Base-by-base conservation (phyloP, 2,888 invertebrate species). In the Acanthosepion pharaonis region DNA sequence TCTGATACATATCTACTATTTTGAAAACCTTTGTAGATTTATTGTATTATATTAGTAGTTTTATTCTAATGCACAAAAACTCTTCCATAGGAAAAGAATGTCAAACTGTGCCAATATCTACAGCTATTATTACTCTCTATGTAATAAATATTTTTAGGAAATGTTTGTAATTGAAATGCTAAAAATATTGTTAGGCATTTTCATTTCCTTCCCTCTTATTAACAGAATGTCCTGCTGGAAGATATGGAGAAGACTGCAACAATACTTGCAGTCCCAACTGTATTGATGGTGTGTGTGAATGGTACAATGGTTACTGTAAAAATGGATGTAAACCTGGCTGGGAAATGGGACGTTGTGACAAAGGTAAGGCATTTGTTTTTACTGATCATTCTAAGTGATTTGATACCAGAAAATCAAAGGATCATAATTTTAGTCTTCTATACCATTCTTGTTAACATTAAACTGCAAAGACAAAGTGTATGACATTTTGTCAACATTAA, bases 181-280 rank as follows among this genome's bases (percentile, higher is more conserved):
- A 15, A 78, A n/a, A 15, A 33, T n/a, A n/a, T 11, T 78, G n/a
- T n/a, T 78, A 11, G 3, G n/a, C 18, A n/a, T 33, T 78, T n/a
- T 78, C n/a, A 15, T 78, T 78, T n/a, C 18, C 11, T 78, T 78
- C 33, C 33, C 78, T 78, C 53, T 92, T 53, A n/a, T 20, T 20
- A 51, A 93, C 64, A 94, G 94, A 55, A 59, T 94, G 94, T 49
- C 55, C 48, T 48, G 6, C 59, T 42, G 94, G 94, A 25, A 92
- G 92, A 94, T 94, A 94, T 92, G 94, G 94, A 59, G 92, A 49
- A 92, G 94, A 94, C 25, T 94, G 94, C 64, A 59, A 92, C 28
- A 55, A 48, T 42, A 92, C 92, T 55, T 94, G 94, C 49, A 91
- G 53, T 91, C 55, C 92, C 4, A 94, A 96, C 92, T 96, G 96